Evolutionary conservation across 2,888 invertebrate species (phyloP).

Genomic region (Tromatobia lineatoria): DNA sequence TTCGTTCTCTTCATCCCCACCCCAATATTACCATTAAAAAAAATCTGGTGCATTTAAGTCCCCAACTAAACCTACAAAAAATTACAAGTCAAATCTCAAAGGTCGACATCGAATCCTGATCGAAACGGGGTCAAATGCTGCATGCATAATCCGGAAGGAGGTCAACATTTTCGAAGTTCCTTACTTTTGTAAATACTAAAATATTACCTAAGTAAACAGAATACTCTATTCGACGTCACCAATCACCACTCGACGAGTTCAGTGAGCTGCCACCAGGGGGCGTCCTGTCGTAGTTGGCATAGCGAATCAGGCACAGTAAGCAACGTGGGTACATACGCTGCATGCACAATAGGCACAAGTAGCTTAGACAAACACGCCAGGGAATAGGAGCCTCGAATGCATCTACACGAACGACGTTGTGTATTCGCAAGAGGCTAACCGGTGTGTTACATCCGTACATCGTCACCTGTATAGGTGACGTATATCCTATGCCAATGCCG

Average conservation of each 20-base stretch:
- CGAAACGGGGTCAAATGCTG: no score
- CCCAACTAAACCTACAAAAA: no score
- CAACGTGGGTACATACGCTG: constrained; percentile 12
- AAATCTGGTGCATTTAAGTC: no score
- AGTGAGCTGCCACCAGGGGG: neutral
- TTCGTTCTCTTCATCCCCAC: no score
- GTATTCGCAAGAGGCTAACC: constrained; percentile 19
- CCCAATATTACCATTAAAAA: no score
- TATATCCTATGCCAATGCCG: constrained; percentile 1
- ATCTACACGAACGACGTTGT: constrained; percentile 16
- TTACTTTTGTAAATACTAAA: no score
- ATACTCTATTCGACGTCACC: neutral
- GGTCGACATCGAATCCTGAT: no score
- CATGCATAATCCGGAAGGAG: no score
- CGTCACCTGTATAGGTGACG: neutral
- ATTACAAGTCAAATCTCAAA: no score
- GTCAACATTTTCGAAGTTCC: no score
- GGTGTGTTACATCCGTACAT: neutral
- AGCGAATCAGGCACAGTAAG: neutral
- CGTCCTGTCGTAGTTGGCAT: constrained; percentile 8
- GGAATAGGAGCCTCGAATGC: constrained; percentile 7
- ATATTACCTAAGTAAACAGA: no score
- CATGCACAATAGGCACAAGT: constrained; percentile 14
- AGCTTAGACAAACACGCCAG: constrained; percentile 12
- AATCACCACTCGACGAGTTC: constrained; percentile 5